These are phyloP conservation scores for Melitaea cinxia DNA, from an alignment of 1,140 invertebrate genomes.

Conservation along the genomic window DNA sequence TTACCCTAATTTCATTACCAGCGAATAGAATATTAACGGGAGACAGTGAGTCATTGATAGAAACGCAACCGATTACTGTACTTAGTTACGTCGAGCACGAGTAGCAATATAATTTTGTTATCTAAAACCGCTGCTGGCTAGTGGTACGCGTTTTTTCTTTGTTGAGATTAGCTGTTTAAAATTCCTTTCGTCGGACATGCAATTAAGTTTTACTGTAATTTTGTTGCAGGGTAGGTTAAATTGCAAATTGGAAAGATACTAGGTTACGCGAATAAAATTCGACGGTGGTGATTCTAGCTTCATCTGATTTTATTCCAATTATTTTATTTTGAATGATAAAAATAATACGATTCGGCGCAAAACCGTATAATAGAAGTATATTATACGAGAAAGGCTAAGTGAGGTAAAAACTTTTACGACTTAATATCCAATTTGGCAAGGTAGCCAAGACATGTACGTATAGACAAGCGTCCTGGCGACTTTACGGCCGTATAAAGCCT, in stretches of 20 bases:
- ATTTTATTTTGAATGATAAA: neutral
- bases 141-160: neutral
- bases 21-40: neutral
- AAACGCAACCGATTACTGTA: neutral
- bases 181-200: slow-evolving; percentile 17
- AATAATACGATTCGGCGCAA: neutral
- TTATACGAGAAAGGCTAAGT: slow-evolving; percentile 1
- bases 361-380: neutral
- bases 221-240: slow-evolving; percentile 21
- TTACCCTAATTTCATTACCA: neutral
- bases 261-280: slow-evolving; percentile 19
- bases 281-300: slow-evolving; percentile 15
- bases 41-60: neutral
- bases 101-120: neutral
- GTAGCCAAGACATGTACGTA: slow-evolving; percentile 10
- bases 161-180: slow-evolving; percentile 17
- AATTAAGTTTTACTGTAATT: slow-evolving; percentile 25
- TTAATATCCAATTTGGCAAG: slow-evolving; percentile 47
- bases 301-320: slow-evolving; percentile 17
- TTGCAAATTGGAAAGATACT: slow-evolving; percentile 28
- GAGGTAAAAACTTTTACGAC: slow-evolving; percentile 32
- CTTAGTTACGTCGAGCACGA: neutral
- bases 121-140: neutral
- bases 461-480: slow-evolving; percentile 30
- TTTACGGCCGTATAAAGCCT: slow-evolving; percentile 50